Percentiles rank a stretch among this genome's conserved stretches.
These are phyloP conservation scores for Lipophrys pholis DNA, from an alignment of 2,113 vertebrate species.

Conservation along the genomic window DNA sequence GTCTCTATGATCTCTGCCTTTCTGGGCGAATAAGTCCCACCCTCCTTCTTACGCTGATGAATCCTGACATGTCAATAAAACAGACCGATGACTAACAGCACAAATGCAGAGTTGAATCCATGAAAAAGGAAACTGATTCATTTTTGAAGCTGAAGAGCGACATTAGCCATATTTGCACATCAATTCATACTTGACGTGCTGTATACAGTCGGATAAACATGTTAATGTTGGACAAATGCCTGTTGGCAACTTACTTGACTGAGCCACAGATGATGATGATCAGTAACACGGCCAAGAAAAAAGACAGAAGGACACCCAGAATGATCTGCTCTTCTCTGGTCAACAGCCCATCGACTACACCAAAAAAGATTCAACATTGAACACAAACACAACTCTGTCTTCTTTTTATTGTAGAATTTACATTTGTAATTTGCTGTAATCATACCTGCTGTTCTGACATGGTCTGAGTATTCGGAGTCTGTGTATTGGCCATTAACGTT, in stretches of 20 bases:
- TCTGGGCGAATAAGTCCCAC: slow-evolving; percentile 94
- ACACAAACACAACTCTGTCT: background rate
- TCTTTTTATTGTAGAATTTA: background rate
- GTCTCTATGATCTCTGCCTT: slow-evolving; percentile 98
- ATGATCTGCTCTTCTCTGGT: slow-evolving; percentile 94
- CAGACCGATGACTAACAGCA: background rate
- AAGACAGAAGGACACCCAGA: slow-evolving; percentile 91
- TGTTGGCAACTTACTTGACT: slow-evolving; percentile 87
- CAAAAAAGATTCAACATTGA: slow-evolving; percentile 1
- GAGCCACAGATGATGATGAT: slow-evolving; percentile 91
- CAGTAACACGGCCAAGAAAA: slow-evolving; percentile 90
- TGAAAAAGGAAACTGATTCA: background rate
- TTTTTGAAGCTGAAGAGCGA: too few species aligned
- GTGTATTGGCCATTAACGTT: slow-evolving; percentile 92
- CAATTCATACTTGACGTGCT: background rate
- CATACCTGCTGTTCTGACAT: slow-evolving; percentile 92
- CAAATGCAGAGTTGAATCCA: background rate
- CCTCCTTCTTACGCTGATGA: slow-evolving; percentile 95
- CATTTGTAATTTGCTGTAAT: background rate
- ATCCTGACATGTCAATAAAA: slow-evolving; percentile 81
- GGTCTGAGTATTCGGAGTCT: slow-evolving; percentile 95
- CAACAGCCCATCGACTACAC: slow-evolving; percentile 86
- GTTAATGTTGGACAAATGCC: background rate
- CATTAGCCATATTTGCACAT: background rate
- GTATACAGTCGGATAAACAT: background rate